Percentiles rank a stretch among this genome's conserved stretches.
phyloP scores from a whole-genome alignment of 2,113 vertebrate species.

The Anolis carolinensis region DNA sequence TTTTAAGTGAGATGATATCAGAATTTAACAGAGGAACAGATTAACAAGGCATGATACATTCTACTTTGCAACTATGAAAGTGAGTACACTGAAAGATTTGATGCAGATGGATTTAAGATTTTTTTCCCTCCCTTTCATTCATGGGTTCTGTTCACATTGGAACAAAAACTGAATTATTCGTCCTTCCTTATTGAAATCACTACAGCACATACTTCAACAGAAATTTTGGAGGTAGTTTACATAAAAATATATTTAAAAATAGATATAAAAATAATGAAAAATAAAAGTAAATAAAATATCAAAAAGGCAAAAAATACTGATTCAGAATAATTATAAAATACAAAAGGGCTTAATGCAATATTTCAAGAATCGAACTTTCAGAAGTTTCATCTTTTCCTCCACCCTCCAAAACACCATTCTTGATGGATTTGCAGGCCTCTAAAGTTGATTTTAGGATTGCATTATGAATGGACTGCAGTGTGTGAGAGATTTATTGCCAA shows the following conservation, averaged over 20 bases:
- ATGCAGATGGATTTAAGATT: background rate
- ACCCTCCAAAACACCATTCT: too few relatives aligned
- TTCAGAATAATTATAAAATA: too few relatives aligned
- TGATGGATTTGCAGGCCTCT: too few relatives aligned
- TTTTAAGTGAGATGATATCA: conserved; percentile 21
- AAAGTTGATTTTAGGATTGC: too few relatives aligned
- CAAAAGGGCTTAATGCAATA: too few relatives aligned
- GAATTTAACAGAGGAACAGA: conserved; percentile 18
- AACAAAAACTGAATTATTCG: background rate
- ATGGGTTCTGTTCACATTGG: background rate
- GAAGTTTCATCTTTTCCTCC: too few relatives aligned
- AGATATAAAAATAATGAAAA: background rate
- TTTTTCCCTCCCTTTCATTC: background rate
- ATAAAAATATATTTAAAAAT: background rate
- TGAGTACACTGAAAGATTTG: background rate
- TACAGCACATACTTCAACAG: background rate
- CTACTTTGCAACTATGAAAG: background rate
- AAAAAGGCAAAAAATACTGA: too few relatives aligned
- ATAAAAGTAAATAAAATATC: background rate
- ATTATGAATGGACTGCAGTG: too few relatives aligned
- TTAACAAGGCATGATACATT: background rate
- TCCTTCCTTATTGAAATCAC: background rate
- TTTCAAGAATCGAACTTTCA: too few relatives aligned
- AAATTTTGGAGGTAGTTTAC: background rate
- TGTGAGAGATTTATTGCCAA: too few relatives aligned